Percentiles rank a stretch among this genome's conserved stretches.
phyloP scores from a whole-genome alignment of 2,888 invertebrate species.

The Rhagonycha lutea region DNA sequence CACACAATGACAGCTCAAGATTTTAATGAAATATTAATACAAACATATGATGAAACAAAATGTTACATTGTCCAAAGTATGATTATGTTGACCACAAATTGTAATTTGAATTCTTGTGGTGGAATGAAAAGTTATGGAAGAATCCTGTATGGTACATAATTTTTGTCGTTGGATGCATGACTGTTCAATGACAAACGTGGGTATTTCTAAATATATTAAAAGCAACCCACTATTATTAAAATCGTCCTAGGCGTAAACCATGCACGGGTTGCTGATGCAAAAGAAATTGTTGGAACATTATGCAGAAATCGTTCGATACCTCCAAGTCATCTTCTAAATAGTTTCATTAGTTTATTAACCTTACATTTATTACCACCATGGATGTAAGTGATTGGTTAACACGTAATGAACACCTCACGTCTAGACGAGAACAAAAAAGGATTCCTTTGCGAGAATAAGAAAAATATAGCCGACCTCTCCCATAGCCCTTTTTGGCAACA shows the following conservation, averaged over 20 bases:
- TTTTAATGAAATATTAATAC: neutral
- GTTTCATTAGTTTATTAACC: constrained; percentile 19
- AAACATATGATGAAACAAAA: neutral
- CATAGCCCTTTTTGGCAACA: neutral
- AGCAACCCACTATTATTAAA: neutral
- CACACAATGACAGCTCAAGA: neutral
- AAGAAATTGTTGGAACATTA: neutral
- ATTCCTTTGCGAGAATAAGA: neutral
- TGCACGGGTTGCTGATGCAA: neutral
- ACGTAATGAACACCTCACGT: neutral
- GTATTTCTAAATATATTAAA: neutral
- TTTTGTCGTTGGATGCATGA: neutral
- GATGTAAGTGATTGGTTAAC: constrained; percentile 8
- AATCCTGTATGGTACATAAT: neutral
- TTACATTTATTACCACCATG: constrained; percentile 11
- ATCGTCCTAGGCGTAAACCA: neutral
- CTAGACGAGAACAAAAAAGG: neutral
- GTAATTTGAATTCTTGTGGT: neutral
- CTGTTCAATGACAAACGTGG: neutral
- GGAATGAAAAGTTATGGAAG: neutral
- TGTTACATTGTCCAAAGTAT: neutral
- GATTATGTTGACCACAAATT: neutral
- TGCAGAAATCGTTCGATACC: neutral
- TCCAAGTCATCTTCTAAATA: constrained; percentile 17
- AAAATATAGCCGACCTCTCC: neutral